Evolutionary conservation across 2,113 vertebrate genomes (phyloP), one percentile per base, ranked within the genome.

Genomic region (Reinhardtius hippoglossoides): DNA sequence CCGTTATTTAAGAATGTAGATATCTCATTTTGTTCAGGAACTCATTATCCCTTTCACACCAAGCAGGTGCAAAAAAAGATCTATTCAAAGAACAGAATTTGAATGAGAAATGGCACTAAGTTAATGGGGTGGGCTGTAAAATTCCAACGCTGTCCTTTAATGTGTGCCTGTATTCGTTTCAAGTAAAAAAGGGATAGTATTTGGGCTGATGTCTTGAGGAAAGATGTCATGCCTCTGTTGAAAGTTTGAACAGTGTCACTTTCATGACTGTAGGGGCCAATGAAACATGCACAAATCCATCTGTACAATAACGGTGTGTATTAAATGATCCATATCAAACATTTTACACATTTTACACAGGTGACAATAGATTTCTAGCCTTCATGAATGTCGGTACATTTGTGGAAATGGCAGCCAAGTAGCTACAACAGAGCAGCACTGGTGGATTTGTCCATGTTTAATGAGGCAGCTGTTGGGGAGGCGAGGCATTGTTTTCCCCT

Each of bases 381-480:
- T 42, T 74, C 57, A 44, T 21, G 26, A 54, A 27, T n/a, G 37
- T 58, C 54, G 58, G 21, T 72, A 74, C 78, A 82, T 62, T 62
- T 73, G 68, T 67, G 59, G 67, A 80, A 84, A 69, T 55, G 67
- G 65, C 67, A 70, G 72, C 69, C 66, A 31, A 78, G 44, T 21
- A 61, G 67, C 48, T 18, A 46, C 57, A 78, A 48, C 44, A 16
- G 44, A 16, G 44, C 44, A 18, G 15, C 44, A 13, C 54, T 46
- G 65, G 70, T 71, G 81, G 76, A 69, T 79, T 84, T 82, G 78
- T 83, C 66, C 70, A 52, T 15, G 24, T 80, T 78, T 87, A 88
- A 87, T 85, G 77, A 79, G 69, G 82, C 85, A 87, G 81, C 82
- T 77, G 73, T 54, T 76, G 68, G 67, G 78, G 74, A 69, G 69